These are phyloP conservation scores for Catostomus latipinnis DNA, from an alignment of 2,797 vertebrate species.

Conservation along the genomic window DNA sequence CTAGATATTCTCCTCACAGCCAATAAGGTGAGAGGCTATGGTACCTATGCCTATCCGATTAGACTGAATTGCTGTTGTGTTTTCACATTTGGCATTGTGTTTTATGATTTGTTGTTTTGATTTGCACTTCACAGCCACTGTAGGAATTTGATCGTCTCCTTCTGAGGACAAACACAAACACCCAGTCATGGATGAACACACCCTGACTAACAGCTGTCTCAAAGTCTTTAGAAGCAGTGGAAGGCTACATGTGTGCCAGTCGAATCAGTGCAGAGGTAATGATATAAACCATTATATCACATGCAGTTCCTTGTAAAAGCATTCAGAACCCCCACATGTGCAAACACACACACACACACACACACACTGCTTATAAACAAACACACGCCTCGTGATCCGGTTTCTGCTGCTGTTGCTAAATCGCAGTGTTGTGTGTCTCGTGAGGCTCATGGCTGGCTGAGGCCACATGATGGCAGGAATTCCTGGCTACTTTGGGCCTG, in stretches of 20 bases:
- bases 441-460: slow-evolving; percentile 37
- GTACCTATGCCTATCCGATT: too few species aligned
- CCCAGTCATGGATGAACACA: neutral
- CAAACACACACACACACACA: neutral
- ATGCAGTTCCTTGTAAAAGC: slow-evolving; percentile 16
- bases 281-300: slow-evolving; percentile 26
- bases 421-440: slow-evolving; percentile 62
- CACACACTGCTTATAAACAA: slow-evolving; percentile 2
- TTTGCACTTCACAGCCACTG: too few species aligned
- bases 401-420: slow-evolving; percentile 65
- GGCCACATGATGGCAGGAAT: slow-evolving; percentile 79
- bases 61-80: too few species aligned
- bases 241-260: neutral
- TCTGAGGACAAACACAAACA: slow-evolving; percentile 28
- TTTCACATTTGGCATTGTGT: too few species aligned
- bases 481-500: slow-evolving; percentile 73
- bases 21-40: too few species aligned
- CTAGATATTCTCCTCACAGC: too few species aligned
- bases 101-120: too few species aligned
- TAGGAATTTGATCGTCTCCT: slow-evolving; percentile 2
- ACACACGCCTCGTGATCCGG: slow-evolving; percentile 60
- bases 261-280: slow-evolving; percentile 9
- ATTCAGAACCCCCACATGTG: slow-evolving; percentile 3
- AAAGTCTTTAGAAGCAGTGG: neutral
- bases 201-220: slow-evolving; percentile 10